These are phyloP conservation scores for Cavia porcellus DNA, from an alignment of 2,113 vertebrate genomes.

Conservation along the genomic window DNA sequence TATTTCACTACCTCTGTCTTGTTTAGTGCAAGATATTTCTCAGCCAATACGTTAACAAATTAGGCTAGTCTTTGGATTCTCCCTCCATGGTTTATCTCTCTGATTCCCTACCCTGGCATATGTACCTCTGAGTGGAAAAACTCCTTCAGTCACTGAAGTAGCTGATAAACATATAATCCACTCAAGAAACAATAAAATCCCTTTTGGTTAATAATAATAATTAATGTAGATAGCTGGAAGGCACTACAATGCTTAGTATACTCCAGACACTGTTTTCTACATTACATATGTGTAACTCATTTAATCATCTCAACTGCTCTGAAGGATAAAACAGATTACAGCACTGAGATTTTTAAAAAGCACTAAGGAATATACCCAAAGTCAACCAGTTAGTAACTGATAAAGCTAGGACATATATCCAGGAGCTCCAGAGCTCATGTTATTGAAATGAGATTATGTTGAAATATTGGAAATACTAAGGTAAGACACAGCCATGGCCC, in stretches of 20 bases:
- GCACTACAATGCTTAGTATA: background rate
- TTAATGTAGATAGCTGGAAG: background rate
- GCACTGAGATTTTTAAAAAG: background rate
- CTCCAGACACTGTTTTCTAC: background rate
- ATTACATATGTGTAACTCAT: background rate
- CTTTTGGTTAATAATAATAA: constrained; percentile 37
- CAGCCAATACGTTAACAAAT: background rate
- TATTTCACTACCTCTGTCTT: background rate
- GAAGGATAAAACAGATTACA: background rate
- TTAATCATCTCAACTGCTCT: constrained; percentile 22
- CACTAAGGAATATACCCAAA: constrained; percentile 29
- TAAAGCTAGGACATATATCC: background rate
- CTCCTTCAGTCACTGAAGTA: background rate
- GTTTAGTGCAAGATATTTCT: background rate
- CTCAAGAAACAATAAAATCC: constrained; percentile 39
- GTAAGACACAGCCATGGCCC: background rate
- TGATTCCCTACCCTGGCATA: background rate
- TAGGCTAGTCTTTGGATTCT: background rate
- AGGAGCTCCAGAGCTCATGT: background rate
- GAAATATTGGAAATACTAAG: constrained; percentile 39
- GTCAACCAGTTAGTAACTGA: constrained; percentile 22
- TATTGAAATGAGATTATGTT: constrained; percentile 45
- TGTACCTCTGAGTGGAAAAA: constrained; percentile 18
- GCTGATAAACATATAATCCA: constrained; percentile 29
- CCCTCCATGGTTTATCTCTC: background rate